Conservation (phyloP, 1,140 invertebrate species). For the Plectus sambesii region DNA sequence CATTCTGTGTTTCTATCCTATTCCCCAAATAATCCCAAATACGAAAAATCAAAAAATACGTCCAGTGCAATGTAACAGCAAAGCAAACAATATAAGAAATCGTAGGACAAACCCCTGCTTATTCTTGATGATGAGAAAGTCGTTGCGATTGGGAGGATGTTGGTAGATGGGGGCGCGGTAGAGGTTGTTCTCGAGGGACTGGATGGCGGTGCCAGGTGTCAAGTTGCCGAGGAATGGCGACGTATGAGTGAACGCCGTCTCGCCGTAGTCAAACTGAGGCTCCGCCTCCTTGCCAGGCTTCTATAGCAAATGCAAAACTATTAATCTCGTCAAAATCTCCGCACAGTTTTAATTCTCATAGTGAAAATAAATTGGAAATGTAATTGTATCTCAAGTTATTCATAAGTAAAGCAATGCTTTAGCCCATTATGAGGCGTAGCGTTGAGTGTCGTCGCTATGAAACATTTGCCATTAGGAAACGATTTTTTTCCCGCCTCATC, state of each 20-base stretch:
- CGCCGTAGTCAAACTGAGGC: conserved; percentile 76
- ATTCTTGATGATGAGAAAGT: conserved; percentile 87
- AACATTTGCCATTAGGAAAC: no score
- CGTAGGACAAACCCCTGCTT: conserved; percentile 52
- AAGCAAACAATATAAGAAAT: no score
- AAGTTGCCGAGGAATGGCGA: conserved; percentile 90
- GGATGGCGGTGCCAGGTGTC: conserved; percentile 77
- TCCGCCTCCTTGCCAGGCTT: conserved; percentile 78
- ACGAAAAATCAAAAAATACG: conserved; percentile 8
- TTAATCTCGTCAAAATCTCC: no score
- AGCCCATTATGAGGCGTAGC: no score
- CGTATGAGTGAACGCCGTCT: conserved; percentile 86
- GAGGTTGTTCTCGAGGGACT: conserved; percentile 93
- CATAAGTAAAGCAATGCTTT: no score
- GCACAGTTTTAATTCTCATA: not conserved
- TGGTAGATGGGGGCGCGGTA: conserved; percentile 87
- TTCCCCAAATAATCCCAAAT: conserved; percentile 2
- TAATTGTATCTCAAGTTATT: no score
- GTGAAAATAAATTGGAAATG: conserved; percentile 4
- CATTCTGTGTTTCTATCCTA: conserved; percentile 9
- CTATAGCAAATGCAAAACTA: conserved; percentile 35
- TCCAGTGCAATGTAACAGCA: no score
- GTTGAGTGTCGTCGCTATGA: no score
- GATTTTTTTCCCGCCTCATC: no score
- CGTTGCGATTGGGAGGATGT: conserved; percentile 65